A percentile compares a stretch with the other conserved stretches of the same genome.
Conservation (phyloP, 2,113 vertebrate genomes). For the Dermatemys mawii region DNA sequence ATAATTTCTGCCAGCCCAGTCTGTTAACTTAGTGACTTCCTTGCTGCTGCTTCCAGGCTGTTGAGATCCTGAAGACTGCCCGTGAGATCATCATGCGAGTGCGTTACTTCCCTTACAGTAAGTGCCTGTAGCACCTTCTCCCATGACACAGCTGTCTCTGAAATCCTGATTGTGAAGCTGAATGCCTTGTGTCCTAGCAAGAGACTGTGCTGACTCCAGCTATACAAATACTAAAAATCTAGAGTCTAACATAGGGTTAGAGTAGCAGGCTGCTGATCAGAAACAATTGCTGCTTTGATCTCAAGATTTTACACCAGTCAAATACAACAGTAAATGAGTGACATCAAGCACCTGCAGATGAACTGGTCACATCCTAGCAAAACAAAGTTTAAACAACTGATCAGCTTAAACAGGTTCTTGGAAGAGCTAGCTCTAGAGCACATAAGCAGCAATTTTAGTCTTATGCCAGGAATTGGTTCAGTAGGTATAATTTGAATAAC, state of each 20-base stretch:
- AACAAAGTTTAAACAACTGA: not conserved
- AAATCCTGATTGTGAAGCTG: not conserved
- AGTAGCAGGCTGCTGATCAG: not conserved
- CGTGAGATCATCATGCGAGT: constrained; percentile 96
- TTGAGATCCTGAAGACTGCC: constrained; percentile 97
- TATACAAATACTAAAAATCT: not conserved
- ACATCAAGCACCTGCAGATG: rapidly evolving
- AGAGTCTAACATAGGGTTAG: rapidly evolving
- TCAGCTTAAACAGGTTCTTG: not conserved
- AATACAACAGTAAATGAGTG: not conserved
- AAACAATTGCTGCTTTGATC: not conserved
- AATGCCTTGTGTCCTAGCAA: rapidly evolving
- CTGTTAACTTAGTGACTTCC: not conserved
- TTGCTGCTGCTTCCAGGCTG: constrained; percentile 81
- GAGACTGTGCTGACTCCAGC: rapidly evolving
- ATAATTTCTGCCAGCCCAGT: not conserved
- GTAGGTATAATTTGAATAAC: not conserved
- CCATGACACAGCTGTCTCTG: not conserved
- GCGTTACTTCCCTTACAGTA: constrained; percentile 98
- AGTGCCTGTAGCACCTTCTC: constrained; percentile 40
- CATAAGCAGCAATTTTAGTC: not conserved
- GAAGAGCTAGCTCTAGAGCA: not conserved
- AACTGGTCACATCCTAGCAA: rapidly evolving
- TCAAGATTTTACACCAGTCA: not conserved
- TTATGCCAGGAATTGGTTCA: rapidly evolving